Evolutionary conservation across 2,888 invertebrate species (phyloP).

Genomic region (Coleophora flavipennella): DNA sequence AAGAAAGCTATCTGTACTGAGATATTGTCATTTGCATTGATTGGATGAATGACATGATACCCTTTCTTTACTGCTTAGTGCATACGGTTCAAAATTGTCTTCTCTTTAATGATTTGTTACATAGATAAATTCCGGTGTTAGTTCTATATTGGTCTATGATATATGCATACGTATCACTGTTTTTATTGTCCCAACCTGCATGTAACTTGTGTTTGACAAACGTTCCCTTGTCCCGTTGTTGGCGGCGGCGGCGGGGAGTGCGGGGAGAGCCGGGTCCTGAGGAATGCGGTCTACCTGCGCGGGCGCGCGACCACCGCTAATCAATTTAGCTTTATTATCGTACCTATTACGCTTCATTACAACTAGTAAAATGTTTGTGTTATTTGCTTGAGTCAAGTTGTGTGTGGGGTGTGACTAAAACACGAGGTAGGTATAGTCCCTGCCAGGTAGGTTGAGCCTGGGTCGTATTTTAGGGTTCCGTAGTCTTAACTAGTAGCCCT

Average conservation of each 20-base stretch:
- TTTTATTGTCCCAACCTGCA: constrained; percentile 37
- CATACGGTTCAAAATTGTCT: too few relatives aligned
- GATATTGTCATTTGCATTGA: too few relatives aligned
- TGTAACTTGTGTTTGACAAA: constrained; percentile 48
- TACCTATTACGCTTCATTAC: constrained; percentile 66
- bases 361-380: constrained; percentile 40
- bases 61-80: too few relatives aligned
- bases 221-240: constrained; percentile 35
- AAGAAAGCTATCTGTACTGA: too few relatives aligned
- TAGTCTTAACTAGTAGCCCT: too few relatives aligned
- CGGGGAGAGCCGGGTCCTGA: constrained; percentile 21
- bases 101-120: too few relatives aligned
- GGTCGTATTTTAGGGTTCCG: too few relatives aligned
- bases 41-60: too few relatives aligned
- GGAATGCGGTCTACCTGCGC: constrained; percentile 70
- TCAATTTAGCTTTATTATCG: constrained; percentile 71
- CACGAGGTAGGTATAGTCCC: constrained; percentile 27
- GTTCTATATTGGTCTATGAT: too few relatives aligned
- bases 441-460: constrained; percentile 3
- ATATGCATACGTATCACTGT: constrained; percentile 24
- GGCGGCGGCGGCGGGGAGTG: constrained; percentile 17
- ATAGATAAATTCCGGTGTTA: too few relatives aligned
- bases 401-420: too few relatives aligned
- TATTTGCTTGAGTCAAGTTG: constrained; percentile 35
- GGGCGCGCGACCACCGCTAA: constrained; percentile 64